Evolutionary conservation across 2,888 invertebrate genomes (phyloP).

Genomic region (Sylvicola cinctus): DNA sequence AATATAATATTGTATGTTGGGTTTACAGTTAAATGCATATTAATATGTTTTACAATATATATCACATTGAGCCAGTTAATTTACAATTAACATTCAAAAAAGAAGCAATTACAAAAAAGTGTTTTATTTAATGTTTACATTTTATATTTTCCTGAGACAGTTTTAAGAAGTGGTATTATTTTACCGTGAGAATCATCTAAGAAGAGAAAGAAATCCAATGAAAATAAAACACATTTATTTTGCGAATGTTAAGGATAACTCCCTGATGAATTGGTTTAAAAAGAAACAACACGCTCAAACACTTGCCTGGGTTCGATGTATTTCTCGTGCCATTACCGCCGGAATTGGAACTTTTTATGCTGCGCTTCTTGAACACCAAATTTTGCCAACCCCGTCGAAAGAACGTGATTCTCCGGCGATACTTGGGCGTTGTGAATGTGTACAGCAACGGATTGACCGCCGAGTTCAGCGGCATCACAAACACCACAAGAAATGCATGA

Average conservation of each 20-base stretch:
- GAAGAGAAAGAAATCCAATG: neutral
- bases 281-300: neutral
- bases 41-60: no score
- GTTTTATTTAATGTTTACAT: no score
- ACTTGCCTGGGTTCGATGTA: constrained; percentile 7
- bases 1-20: no score
- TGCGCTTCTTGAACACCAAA: constrained; percentile 13
- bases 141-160: neutral
- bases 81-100: no score
- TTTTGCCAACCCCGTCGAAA: constrained; percentile 20
- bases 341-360: constrained; percentile 10
- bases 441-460: constrained; percentile 44
- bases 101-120: no score
- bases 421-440: constrained; percentile 45
- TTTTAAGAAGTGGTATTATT: constrained; percentile 6
- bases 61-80: no score
- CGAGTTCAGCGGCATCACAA: constrained; percentile 42
- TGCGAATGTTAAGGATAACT: neutral
- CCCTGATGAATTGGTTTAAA: neutral
- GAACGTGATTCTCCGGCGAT: constrained; percentile 29
- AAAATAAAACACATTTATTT: neutral
- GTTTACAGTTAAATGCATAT: no score
- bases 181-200: constrained; percentile 8
- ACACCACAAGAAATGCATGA: constrained; percentile 44
- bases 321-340: constrained; percentile 15